Evolutionary conservation across 2,888 invertebrate genomes (phyloP).

Genomic region (Syrphus vitripennis): DNA sequence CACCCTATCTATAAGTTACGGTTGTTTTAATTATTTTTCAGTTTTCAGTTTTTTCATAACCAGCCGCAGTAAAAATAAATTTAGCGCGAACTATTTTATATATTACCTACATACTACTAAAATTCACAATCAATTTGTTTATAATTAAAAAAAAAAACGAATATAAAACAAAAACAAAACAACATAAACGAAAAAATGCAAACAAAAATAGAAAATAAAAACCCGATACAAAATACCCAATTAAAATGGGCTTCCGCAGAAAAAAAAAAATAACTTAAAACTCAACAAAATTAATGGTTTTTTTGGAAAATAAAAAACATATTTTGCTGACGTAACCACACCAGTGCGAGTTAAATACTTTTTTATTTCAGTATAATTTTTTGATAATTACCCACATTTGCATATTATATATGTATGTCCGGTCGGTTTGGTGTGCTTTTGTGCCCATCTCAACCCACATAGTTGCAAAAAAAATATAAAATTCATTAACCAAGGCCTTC

Average conservation of each 20-base stretch:
- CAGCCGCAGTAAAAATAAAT: too few species aligned
- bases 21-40: too few species aligned
- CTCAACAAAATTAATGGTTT: neutral
- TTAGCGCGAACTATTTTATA: too few species aligned
- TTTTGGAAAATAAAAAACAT: neutral
- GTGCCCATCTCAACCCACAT: neutral
- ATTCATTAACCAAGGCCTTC: slow-evolving; percentile 40
- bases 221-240: neutral
- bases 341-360: neutral
- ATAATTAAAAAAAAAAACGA: too few species aligned
- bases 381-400: slow-evolving; percentile 12
- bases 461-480: neutral
- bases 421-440: neutral
- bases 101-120: neutral
- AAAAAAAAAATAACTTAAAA: neutral
- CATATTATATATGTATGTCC: neutral
- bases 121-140: neutral
- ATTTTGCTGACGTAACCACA: neutral
- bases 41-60: too few species aligned
- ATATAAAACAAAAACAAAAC: neutral
- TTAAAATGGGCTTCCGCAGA: neutral
- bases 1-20: too few species aligned
- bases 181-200: neutral
- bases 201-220: neutral
- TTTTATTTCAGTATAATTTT: neutral